Conservation (phyloP, 2,797 vertebrate species). For the Triplophysa bombifrons region DNA sequence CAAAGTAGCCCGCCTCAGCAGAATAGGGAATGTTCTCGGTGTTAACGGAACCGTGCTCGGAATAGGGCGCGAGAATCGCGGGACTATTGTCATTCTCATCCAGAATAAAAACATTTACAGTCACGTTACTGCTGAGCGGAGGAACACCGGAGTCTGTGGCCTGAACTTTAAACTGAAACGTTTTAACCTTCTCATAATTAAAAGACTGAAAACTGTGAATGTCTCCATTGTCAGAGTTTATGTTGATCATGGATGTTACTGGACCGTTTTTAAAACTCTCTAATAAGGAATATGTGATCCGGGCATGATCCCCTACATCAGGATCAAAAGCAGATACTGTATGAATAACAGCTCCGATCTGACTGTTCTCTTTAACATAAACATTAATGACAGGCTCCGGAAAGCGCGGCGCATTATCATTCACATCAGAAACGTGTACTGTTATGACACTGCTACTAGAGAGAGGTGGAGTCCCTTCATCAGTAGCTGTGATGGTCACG, state of each 20-base stretch:
- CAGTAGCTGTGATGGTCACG: constrained; percentile 77
- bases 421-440: constrained; percentile 79
- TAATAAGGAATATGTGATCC: constrained; percentile 75
- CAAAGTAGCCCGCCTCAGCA: constrained; percentile 66
- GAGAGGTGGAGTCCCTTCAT: constrained; percentile 79
- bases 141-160: constrained; percentile 52
- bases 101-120: constrained; percentile 55
- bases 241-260: constrained; percentile 74
- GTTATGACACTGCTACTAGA: constrained; percentile 76
- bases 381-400: constrained; percentile 73
- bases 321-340: constrained; percentile 78
- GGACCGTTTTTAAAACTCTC: constrained; percentile 65
- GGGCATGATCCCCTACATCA: constrained; percentile 76
- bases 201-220: constrained; percentile 60
- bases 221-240: constrained; percentile 76
- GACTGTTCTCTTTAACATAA: constrained; percentile 82
- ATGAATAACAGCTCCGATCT: constrained; percentile 72
- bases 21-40: constrained; percentile 63
- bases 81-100: constrained; percentile 70
- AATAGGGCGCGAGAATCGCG: constrained; percentile 63
- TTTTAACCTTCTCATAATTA: constrained; percentile 48
- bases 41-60: constrained; percentile 59
- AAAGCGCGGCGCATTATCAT: constrained; percentile 81
- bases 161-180: constrained; percentile 49
- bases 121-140: constrained; percentile 49